Evolutionary conservation across 23 tunicate genomes (phyloP).

Genomic region (Phallusia fumigata): DNA sequence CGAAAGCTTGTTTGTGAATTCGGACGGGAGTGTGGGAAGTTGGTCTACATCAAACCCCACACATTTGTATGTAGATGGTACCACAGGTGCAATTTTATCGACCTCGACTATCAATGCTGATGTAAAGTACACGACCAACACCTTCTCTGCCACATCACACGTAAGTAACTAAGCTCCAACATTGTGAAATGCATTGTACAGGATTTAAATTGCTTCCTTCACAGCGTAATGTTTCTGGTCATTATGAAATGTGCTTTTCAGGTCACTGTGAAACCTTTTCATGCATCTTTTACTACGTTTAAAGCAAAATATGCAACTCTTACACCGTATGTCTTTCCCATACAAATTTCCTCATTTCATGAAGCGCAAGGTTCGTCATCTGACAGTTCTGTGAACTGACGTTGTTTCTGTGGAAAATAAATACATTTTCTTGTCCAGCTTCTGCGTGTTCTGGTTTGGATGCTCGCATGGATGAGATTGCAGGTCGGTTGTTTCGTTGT

Average conservation of each 20-base stretch:
- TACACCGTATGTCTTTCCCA: background rate
- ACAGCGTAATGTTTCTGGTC: too few species aligned
- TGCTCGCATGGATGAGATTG: slow-evolving; percentile 25
- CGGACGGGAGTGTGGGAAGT: slow-evolving; percentile 21
- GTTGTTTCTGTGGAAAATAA: too few species aligned
- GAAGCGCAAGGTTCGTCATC: background rate
- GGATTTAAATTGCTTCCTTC: too few species aligned
- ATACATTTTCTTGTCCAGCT: too few species aligned
- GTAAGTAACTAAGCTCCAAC: slow-evolving; percentile 17
- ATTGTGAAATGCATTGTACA: too few species aligned
- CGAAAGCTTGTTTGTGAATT: slow-evolving; percentile 37
- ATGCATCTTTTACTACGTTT: background rate
- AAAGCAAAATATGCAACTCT: background rate
- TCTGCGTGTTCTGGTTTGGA: slow-evolving; percentile 42
- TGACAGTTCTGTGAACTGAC: too few species aligned
- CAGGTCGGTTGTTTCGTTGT: slow-evolving; percentile 33
- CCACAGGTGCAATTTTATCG: slow-evolving; percentile 40
- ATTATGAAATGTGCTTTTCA: too few species aligned
- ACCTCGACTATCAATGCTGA: background rate
- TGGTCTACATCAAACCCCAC: slow-evolving; percentile 34
- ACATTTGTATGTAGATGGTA: slow-evolving; percentile 14
- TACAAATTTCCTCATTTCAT: background rate
- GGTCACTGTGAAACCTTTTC: background rate
- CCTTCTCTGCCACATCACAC: slow-evolving; percentile 22
- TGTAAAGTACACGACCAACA: slow-evolving; percentile 35